Conservation (phyloP, 2,797 vertebrate species). For the Cottoperca gobio region DNA sequence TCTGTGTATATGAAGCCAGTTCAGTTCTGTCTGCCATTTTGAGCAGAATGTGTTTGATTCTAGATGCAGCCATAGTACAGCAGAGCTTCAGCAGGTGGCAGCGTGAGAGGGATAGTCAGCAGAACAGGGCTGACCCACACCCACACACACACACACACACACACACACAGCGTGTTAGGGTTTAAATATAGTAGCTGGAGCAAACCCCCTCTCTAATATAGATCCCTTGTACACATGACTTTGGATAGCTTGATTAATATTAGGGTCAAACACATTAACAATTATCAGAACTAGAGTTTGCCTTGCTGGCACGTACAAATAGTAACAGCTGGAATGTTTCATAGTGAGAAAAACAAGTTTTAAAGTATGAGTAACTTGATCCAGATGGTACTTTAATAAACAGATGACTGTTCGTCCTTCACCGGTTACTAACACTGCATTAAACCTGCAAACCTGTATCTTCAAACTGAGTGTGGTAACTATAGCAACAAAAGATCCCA, state of each 20-base stretch:
- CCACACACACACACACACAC: no score
- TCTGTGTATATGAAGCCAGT: conserved; percentile 37
- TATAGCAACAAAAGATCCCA: conserved; percentile 31
- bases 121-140: conserved; percentile 35
- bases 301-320: conserved; percentile 8
- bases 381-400: conserved; percentile 50
- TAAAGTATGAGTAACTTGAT: conserved; percentile 41
- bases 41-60: conserved; percentile 62
- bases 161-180: conserved; percentile 4
- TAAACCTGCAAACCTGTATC: background rate
- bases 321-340: conserved; percentile 28
- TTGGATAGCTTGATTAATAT: background rate
- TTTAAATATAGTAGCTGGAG: background rate
- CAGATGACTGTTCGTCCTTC: conserved; percentile 19
- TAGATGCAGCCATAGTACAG: conserved; percentile 59
- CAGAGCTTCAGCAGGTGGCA: conserved; percentile 80
- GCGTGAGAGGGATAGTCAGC: conserved; percentile 58
- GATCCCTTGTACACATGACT: background rate
- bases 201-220: background rate
- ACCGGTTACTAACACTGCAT: background rate
- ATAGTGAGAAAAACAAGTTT: conserved; percentile 36
- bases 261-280: background rate
- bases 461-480: conserved; percentile 3
- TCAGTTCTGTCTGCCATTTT: conserved; percentile 78
- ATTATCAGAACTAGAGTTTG: background rate